These are phyloP conservation scores for Lipophrys pholis DNA, from an alignment of 2,113 vertebrate species.

Conservation along the genomic window DNA sequence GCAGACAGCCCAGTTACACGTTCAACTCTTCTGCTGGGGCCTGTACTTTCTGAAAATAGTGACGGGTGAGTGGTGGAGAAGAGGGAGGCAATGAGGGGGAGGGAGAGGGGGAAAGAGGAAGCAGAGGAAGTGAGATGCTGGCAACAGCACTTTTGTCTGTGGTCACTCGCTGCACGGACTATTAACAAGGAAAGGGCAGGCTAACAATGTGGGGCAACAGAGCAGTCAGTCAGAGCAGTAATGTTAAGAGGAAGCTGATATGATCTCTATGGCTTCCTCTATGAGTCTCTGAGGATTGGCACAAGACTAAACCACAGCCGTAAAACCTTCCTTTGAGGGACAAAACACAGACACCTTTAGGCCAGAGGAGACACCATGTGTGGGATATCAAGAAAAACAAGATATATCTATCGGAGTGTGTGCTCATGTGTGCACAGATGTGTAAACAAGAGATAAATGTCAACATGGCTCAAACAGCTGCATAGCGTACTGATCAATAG, in stretches of 20 bases:
- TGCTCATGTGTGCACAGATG: not conserved
- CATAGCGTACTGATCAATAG: not conserved
- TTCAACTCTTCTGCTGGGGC: conserved; percentile 47
- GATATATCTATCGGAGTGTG: not conserved
- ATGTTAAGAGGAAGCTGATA: conserved; percentile 77
- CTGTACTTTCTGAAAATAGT: conserved; percentile 22
- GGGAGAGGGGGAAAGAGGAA: conserved; percentile 15
- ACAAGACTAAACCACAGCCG: conserved; percentile 17
- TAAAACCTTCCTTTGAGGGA: conserved; percentile 8
- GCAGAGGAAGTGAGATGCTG: conserved; percentile 58
- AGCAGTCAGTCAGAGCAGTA: conserved; percentile 45
- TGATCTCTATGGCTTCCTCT: conserved; percentile 77
- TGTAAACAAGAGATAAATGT: not conserved
- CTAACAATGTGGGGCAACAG: conserved; percentile 58
- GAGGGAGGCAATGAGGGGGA: not conserved
- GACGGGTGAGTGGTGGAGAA: conserved; percentile 43
- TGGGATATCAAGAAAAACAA: not conserved
- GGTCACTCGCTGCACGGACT: conserved; percentile 63
- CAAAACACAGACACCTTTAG: not conserved
- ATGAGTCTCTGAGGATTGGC: conserved; percentile 67
- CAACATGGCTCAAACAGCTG: not conserved
- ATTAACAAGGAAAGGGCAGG: conserved; percentile 65
- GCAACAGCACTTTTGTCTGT: conserved; percentile 51
- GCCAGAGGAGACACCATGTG: not conserved
- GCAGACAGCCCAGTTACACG: conserved; percentile 38